Evolutionary conservation across 2,888 invertebrate genomes (phyloP).

Genomic region (Tuta absoluta): DNA sequence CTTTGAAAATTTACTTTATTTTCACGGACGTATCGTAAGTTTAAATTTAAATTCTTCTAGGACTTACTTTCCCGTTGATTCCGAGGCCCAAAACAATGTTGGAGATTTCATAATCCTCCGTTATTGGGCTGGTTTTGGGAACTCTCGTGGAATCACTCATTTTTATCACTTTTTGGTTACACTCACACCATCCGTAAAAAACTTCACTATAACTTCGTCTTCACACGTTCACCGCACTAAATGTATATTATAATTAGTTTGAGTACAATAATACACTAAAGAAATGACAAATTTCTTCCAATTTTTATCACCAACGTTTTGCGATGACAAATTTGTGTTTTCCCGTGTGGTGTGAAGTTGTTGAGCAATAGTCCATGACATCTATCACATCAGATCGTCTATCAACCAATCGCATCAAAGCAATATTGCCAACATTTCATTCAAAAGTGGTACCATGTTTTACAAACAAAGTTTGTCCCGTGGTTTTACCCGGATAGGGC

Average conservation of each 20-base stretch:
- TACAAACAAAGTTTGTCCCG: not conserved
- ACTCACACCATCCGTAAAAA: constrained; percentile 24
- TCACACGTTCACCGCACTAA: not conserved
- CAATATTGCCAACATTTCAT: constrained; percentile 1
- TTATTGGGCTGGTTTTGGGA: constrained; percentile 90
- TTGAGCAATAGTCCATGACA: not conserved
- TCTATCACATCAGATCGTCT: too few relatives aligned
- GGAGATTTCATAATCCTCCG: constrained; percentile 95
- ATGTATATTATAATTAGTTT: not conserved
- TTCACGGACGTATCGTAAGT: not conserved
- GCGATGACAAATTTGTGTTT: constrained; percentile 11
- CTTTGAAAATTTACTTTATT: constrained; percentile 29
- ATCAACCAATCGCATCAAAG: not conserved
- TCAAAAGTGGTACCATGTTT: constrained; percentile 2
- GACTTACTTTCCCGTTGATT: constrained; percentile 94
- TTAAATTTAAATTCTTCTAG: constrained; percentile 15
- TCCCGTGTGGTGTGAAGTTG: not conserved
- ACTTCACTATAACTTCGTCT: constrained; percentile 21
- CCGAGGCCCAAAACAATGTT: constrained; percentile 97
- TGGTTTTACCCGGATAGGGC: not conserved
- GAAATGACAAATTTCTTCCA: not conserved
- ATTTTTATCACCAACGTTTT: constrained; percentile 9
- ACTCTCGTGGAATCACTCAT: constrained; percentile 65
- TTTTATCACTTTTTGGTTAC: constrained; percentile 23
- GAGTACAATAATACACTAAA: not conserved